Evolutionary conservation across 2,888 invertebrate species (phyloP).

Genomic region (Mimachlamys varia): DNA sequence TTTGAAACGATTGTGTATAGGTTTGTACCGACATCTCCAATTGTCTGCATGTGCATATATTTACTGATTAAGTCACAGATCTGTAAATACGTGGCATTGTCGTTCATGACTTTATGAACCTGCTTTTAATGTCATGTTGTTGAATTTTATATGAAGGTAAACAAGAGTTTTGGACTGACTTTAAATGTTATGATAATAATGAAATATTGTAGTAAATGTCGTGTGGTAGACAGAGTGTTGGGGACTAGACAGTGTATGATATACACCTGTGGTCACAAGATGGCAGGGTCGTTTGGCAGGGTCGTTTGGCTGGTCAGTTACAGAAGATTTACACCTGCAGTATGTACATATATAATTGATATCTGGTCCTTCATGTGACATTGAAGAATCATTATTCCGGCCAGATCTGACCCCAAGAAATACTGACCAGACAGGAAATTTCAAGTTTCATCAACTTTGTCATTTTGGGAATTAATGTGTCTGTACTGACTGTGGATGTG

Average conservation of each 20-base stretch:
- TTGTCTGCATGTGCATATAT: background rate
- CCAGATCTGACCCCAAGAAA: background rate
- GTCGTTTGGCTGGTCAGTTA: background rate
- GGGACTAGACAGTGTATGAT: background rate
- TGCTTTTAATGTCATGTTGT: too few species aligned
- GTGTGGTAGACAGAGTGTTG: background rate
- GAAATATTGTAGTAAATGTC: background rate
- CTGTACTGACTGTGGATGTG: background rate
- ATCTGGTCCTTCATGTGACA: background rate
- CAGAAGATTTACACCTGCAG: background rate
- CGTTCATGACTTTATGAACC: background rate
- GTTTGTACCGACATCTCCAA: background rate
- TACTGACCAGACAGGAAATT: background rate
- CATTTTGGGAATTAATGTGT: background rate
- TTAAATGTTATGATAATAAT: conserved; percentile 24
- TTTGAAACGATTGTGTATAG: too few species aligned
- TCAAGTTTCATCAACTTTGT: background rate
- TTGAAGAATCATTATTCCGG: background rate
- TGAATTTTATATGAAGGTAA: background rate
- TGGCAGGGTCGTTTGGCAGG: background rate
- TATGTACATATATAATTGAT: background rate
- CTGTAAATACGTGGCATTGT: too few species aligned
- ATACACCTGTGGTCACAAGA: background rate
- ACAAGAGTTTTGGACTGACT: background rate
- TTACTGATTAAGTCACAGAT: background rate